These are phyloP conservation scores for Ctenomys sociabilis DNA, from an alignment of 2,113 vertebrate species.

Conservation along the genomic window DNA sequence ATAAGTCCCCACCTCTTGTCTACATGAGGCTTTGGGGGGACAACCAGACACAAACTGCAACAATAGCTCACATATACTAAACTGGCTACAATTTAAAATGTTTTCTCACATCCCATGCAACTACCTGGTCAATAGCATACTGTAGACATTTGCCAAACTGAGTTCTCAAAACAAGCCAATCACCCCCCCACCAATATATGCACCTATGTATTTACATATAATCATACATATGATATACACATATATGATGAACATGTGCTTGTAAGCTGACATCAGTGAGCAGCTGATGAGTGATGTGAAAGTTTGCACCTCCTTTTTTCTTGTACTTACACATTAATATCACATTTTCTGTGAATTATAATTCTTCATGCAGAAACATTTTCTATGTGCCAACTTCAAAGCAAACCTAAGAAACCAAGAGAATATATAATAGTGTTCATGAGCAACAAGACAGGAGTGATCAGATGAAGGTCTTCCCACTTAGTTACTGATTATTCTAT, in stretches of 20 bases:
- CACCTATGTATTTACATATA: too few species aligned
- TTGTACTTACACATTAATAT: constrained; percentile 32
- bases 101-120: not conserved
- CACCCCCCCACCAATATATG: too few species aligned
- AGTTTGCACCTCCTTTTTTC: constrained; percentile 29
- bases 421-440: constrained; percentile 70
- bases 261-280: not conserved
- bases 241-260: constrained; percentile 13
- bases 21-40: too few species aligned
- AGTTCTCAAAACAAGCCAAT: not conserved
- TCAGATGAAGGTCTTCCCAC: constrained; percentile 62
- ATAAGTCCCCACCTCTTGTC: too few species aligned
- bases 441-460: constrained; percentile 57
- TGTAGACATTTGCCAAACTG: not conserved
- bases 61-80: not conserved
- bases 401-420: constrained; percentile 62
- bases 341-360: constrained; percentile 37
- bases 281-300: not conserved
- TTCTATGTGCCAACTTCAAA: constrained; percentile 71
- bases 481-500: constrained; percentile 72
- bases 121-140: not conserved
- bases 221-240: too few species aligned
- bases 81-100: not conserved
- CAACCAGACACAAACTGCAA: too few species aligned
- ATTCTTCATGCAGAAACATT: constrained; percentile 58